Base-by-base conservation (phyloP, 2,797 vertebrate genomes). In the Sebastes minor region DNA sequence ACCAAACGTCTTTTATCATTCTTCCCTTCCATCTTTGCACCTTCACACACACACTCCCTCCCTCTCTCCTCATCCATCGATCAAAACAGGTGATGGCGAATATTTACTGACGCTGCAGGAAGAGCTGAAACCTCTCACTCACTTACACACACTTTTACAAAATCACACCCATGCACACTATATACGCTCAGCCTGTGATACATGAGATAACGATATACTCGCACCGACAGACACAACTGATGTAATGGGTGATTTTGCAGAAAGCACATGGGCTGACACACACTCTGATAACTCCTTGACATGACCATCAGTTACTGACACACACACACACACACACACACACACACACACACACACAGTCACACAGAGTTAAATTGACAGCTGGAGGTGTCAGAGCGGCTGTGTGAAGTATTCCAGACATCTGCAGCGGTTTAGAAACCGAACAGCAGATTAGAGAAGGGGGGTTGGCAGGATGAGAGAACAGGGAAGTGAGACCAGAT, bases 401-500 rank as follows among this genome's bases (percentile, higher is more conserved):
- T 60, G 62, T 63, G 73, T 62, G 55, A 81, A 87, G 77, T 69
- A 56, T 53, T 72, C 33, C 79, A 87, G 82, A 88, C 82, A 81
- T 90, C 88, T 88, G 86, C 68, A 81, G 82, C 6, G 2, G 74
- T 91, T 88, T 80, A 72, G 74, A 71, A 87, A 73, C 76, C 25
- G 70, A 88, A 67, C 80, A 35, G 67, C 71, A 76, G 84, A 85
- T 90, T 80, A 78, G 70, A 82, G 32, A 53, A 33, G 13, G 28
- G 60, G 53, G 30, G 16, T 10, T 46, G 68, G 72, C 60, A 71
- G 66, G 66, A 32, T 4, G 78, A 74, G 70, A 86, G 82, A 74
- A 85, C 2, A 38, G 64, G 72, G 89, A 90, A 92, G 90, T 88
- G 89, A 91, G 76, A 90, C 35, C 8, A 80, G 73, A 81, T 28